phyloP scores from a whole-genome alignment of 2,888 invertebrate species.

The Nysson spinosus region DNA sequence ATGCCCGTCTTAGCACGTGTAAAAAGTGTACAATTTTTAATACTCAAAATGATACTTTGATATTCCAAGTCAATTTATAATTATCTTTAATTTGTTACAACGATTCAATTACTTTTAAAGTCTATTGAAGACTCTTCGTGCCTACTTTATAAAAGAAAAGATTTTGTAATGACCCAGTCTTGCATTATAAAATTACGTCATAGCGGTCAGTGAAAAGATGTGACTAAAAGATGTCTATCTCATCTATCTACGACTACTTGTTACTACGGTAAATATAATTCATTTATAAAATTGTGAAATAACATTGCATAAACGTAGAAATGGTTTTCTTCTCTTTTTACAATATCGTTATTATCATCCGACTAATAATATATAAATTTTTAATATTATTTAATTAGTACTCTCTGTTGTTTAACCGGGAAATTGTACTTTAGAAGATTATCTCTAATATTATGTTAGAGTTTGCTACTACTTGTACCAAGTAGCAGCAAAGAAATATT shows the following conservation, averaged over 20 bases:
- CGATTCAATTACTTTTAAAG: slow-evolving; percentile 37
- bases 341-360: slow-evolving; percentile 27
- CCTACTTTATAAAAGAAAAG: slow-evolving; percentile 49
- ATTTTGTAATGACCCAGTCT: slow-evolving; percentile 58
- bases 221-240: slow-evolving; percentile 48
- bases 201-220: slow-evolving; percentile 41
- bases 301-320: slow-evolving; percentile 42
- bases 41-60: slow-evolving; percentile 39
- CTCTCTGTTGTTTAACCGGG: slow-evolving; percentile 45
- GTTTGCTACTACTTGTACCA: slow-evolving; percentile 28
- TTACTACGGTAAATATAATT: slow-evolving; percentile 27
- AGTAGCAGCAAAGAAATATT: slow-evolving; percentile 39
- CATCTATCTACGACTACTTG: slow-evolving; percentile 31
- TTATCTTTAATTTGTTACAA: slow-evolving; percentile 29
- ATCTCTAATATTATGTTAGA: slow-evolving; percentile 39
- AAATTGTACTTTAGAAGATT: slow-evolving; percentile 59
- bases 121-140: slow-evolving; percentile 32
- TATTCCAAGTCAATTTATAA: slow-evolving; percentile 19
- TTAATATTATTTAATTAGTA: slow-evolving; percentile 39
- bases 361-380: slow-evolving; percentile 47
- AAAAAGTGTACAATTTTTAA: slow-evolving; percentile 37
- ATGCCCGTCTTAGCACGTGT: slow-evolving; percentile 15
- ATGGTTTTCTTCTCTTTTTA: slow-evolving; percentile 42
- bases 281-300: slow-evolving; percentile 39
- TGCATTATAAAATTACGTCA: slow-evolving; percentile 57